Conservation (phyloP, 2,113 vertebrate species). For the Cynocephalus volans region DNA sequence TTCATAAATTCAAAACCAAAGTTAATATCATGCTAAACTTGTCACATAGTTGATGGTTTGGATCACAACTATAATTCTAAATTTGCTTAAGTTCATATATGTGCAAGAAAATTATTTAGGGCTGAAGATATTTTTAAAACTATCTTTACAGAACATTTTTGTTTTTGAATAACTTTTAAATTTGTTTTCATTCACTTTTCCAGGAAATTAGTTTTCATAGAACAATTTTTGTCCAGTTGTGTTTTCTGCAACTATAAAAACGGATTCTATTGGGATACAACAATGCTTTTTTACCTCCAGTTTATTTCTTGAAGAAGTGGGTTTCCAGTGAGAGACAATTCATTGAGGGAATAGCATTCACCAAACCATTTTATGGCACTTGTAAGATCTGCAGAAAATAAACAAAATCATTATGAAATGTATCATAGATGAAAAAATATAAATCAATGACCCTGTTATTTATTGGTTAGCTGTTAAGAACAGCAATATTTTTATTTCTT, state of each 20-base stretch:
- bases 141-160: background rate
- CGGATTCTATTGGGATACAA: background rate
- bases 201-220: background rate
- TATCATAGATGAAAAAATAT: background rate
- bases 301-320: constrained; percentile 93
- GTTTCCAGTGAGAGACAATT: constrained; percentile 92
- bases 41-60: background rate
- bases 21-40: background rate
- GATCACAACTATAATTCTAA: constrained; percentile 8
- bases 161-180: background rate
- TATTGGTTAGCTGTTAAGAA: constrained; percentile 14
- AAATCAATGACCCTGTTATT: background rate
- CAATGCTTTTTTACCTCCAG: constrained; percentile 92
- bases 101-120: background rate
- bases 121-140: background rate
- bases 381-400: constrained; percentile 90
- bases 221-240: background rate
- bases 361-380: constrained; percentile 88
- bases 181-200: constrained; percentile 13
- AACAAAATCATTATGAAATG: constrained; percentile 15
- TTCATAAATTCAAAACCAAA: constrained; percentile 12
- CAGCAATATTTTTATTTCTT: background rate
- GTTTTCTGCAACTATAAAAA: constrained; percentile 37
- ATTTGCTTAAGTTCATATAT: background rate
- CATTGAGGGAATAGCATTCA: constrained; percentile 89